Conservation (phyloP, 2,797 vertebrate genomes). For the Natrix natrix region DNA sequence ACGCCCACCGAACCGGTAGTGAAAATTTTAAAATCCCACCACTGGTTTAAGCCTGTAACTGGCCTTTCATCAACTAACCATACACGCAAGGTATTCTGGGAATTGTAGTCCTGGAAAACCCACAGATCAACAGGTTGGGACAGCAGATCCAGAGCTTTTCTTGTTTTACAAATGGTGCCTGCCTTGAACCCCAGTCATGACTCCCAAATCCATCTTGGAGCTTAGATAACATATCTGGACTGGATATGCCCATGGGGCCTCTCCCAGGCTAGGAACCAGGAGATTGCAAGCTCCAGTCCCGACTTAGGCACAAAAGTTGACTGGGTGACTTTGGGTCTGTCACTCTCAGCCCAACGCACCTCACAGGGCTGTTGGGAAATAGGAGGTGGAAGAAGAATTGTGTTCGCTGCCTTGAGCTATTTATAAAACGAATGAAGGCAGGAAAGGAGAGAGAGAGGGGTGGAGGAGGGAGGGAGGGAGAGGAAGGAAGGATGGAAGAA, state of each 20-base stretch:
- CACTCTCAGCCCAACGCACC: neutral
- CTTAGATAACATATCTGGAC: neutral
- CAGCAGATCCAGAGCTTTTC: neutral
- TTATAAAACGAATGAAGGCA: neutral
- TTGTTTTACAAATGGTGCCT: neutral
- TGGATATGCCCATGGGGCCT: neutral
- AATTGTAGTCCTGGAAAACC: neutral
- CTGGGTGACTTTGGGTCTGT: neutral
- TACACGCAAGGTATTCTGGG: neutral
- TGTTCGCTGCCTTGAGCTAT: neutral
- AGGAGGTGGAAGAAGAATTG: neutral
- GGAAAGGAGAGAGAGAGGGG: neutral
- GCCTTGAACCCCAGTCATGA: neutral
- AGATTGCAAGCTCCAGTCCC: neutral
- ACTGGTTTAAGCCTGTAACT: neutral
- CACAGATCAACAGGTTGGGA: neutral
- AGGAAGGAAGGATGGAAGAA: too few species aligned
- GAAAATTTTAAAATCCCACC: too few species aligned
- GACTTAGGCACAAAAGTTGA: neutral
- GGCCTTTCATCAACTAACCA: neutral
- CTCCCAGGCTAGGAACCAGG: neutral
- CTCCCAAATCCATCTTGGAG: neutral
- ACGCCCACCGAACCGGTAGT: too few species aligned
- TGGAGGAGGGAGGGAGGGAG: too few species aligned
- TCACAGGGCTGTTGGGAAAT: neutral